phyloP scores from a whole-genome alignment of 2,888 invertebrate genomes.

The Limenitis camilla region DNA sequence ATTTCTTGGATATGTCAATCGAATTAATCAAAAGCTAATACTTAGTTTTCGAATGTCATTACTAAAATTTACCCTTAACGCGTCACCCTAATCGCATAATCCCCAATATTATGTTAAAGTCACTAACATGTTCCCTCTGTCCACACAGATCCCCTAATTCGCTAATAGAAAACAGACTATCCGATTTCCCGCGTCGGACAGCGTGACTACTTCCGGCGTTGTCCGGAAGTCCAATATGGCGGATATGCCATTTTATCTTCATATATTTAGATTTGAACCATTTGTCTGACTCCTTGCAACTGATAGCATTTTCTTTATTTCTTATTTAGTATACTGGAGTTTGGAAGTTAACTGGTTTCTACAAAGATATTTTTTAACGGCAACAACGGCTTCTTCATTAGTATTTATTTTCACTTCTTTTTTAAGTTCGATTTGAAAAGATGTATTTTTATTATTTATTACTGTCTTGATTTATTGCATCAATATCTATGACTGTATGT shows the following conservation, averaged over 20 bases:
- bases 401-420: no score
- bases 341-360: no score
- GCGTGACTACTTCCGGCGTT: conserved; percentile 56
- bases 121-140: conserved; percentile 32
- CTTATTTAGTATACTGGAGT: no score
- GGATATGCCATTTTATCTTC: conserved; percentile 16
- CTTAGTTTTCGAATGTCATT: background rate
- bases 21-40: background rate
- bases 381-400: no score
- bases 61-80: background rate
- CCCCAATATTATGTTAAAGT: conserved; percentile 38
- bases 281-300: conserved; percentile 12
- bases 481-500: no score
- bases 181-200: conserved; percentile 54
- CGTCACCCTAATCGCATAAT: background rate
- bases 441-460: no score
- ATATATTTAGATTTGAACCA: conserved; percentile 10
- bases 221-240: conserved; percentile 39
- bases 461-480: no score
- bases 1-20: background rate
- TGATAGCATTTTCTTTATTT: background rate
- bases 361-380: no score
- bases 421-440: no score
- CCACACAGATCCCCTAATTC: conserved; percentile 57
- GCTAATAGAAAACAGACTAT: conserved; percentile 68